These are phyloP conservation scores for Pyxicephalus adspersus DNA, from an alignment of 2,113 vertebrate species.

Conservation along the genomic window DNA sequence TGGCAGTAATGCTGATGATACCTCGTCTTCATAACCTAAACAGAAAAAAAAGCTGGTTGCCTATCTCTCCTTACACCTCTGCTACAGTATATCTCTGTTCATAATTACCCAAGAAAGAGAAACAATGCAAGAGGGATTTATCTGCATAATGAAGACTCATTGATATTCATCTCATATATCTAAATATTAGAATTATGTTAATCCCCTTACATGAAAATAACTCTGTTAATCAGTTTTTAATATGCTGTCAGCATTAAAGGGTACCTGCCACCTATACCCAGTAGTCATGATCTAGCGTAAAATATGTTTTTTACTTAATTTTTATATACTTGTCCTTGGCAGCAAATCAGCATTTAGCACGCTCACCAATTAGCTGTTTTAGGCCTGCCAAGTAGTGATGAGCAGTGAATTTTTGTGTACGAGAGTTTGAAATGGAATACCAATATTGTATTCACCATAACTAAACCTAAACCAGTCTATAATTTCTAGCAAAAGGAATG, in stretches of 20 bases:
- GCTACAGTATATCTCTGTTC: slow-evolving; percentile 39
- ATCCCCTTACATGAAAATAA: slow-evolving; percentile 59
- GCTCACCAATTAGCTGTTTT: too few relatives aligned
- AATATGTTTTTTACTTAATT: too few relatives aligned
- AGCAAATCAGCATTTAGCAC: too few relatives aligned
- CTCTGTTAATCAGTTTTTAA: slow-evolving; percentile 60
- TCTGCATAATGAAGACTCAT: slow-evolving; percentile 54
- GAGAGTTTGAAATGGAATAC: too few relatives aligned
- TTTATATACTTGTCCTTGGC: too few relatives aligned
- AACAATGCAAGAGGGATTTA: slow-evolving; percentile 60
- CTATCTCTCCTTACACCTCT: slow-evolving; percentile 12
- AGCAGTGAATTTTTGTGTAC: too few relatives aligned
- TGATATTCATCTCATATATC: slow-evolving; percentile 62
- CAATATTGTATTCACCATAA: too few relatives aligned
- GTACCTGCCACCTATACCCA: too few relatives aligned
- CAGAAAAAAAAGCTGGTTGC: not conserved
- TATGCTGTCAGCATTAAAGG: slow-evolving; percentile 52
- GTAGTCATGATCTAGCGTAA: too few relatives aligned
- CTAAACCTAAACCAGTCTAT: too few relatives aligned
- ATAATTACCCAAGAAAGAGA: slow-evolving; percentile 54
- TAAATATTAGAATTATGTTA: slow-evolving; percentile 64
- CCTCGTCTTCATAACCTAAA: not conserved
- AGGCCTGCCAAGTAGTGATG: too few relatives aligned
- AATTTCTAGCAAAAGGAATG: too few relatives aligned
- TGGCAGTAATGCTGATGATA: slow-evolving; percentile 14